A percentile compares a stretch with the other conserved stretches of the same genome.
These are phyloP conservation scores for Phaethornis superciliosus DNA, from an alignment of 2,113 vertebrate genomes.

Conservation along the genomic window DNA sequence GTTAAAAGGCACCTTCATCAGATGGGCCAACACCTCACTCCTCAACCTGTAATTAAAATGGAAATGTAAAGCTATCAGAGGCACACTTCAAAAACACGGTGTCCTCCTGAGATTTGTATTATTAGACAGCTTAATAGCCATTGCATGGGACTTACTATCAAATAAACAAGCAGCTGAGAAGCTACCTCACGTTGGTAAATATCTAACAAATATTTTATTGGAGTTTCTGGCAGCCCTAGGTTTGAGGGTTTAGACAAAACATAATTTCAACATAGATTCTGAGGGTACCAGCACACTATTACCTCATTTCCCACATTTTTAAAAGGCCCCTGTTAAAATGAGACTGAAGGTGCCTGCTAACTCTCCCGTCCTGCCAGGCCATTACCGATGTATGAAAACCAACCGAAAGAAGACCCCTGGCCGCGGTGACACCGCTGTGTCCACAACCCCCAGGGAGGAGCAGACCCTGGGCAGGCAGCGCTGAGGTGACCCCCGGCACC, in stretches of 20 bases:
- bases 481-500: neutral
- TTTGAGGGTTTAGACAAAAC: neutral
- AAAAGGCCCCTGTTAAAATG: neutral
- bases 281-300: rapidly evolving
- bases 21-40: neutral
- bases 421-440: neutral
- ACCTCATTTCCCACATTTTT: neutral
- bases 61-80: neutral
- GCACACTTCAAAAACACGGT: rapidly evolving
- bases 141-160: neutral
- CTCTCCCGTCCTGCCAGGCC: rapidly evolving
- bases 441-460: no score
- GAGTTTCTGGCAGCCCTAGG: neutral
- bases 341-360: neutral
- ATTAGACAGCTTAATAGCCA: rapidly evolving
- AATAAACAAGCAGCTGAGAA: neutral
- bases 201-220: no score
- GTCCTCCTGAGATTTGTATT: neutral
- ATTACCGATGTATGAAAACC: rapidly evolving
- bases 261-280: rapidly evolving
- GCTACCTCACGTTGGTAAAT: neutral
- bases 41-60: neutral
- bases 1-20: neutral
- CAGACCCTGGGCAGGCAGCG: no score
- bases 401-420: rapidly evolving